Conservation (phyloP, 1,140 invertebrate genomes). For the Calephelis nemesis region DNA sequence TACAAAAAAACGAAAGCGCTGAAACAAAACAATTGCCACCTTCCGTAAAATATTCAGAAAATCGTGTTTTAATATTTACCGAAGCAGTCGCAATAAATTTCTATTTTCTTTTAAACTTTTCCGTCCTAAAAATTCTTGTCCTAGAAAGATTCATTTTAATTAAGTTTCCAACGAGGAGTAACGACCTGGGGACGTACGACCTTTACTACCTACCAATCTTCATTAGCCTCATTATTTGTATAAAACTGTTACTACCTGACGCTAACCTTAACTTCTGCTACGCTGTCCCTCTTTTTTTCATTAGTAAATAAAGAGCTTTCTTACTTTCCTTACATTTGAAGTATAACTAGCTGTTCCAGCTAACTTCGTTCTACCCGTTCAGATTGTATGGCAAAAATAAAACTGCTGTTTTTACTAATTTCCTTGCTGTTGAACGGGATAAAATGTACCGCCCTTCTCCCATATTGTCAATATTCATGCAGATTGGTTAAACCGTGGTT, state of each 20-base stretch:
- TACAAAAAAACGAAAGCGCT: no score
- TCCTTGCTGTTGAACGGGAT: no score
- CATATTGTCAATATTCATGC: rapidly evolving
- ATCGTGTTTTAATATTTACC: not conserved
- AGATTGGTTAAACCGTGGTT: no score
- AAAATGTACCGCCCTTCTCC: no score
- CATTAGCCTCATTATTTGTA: conserved; percentile 62
- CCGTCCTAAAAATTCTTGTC: conserved; percentile 49
- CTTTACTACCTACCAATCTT: conserved; percentile 65
- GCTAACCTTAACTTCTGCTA: conserved; percentile 9
- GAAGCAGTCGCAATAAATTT: conserved; percentile 6
- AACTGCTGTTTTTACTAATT: no score
- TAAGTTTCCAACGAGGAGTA: conserved; percentile 61
- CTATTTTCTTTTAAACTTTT: conserved; percentile 39
- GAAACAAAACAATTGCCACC: not conserved
- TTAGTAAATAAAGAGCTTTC: not conserved
- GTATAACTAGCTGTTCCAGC: no score
- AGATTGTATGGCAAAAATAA: no score
- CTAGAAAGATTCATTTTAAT: conserved; percentile 65
- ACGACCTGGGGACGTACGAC: conserved; percentile 49
- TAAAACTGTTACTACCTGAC: conserved; percentile 38
- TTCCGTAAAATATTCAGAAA: not conserved
- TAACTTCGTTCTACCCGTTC: no score
- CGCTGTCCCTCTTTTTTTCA: not conserved
- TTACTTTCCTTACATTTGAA: no score